phyloP scores from a whole-genome alignment of 2,113 vertebrate genomes.

The Salvelinus fontinalis region DNA sequence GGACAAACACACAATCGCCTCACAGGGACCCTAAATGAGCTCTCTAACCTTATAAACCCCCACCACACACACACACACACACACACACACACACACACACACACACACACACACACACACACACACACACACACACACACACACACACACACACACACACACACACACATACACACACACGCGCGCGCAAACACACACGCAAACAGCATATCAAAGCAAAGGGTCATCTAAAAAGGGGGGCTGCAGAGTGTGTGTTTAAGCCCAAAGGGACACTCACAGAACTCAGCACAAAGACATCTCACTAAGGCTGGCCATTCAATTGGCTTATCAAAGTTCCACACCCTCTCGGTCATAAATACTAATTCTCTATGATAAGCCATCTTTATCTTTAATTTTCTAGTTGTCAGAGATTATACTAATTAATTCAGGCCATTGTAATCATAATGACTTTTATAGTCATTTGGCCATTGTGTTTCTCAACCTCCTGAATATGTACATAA shows the following conservation, averaged over 20 bases:
- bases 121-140: not conserved
- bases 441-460: constrained; percentile 3
- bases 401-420: constrained; percentile 9
- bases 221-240: not conserved
- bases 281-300: not conserved
- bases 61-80: constrained; percentile 13
- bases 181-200: not conserved
- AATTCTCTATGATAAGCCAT: not conserved
- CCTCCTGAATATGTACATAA: constrained; percentile 3
- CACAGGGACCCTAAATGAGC: too few species aligned
- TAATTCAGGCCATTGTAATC: constrained; percentile 7
- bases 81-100: too few species aligned
- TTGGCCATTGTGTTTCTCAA: constrained; percentile 7
- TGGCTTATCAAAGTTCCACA: not conserved
- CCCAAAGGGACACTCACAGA: too few species aligned
- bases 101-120: too few species aligned
- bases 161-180: too few species aligned
- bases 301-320: not conserved
- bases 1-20: too few species aligned
- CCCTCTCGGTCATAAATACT: not conserved
- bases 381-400: not conserved
- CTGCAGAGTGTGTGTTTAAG: not conserved
- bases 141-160: constrained; percentile 12
- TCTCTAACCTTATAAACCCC: constrained; percentile 15
- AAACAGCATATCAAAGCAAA: not conserved